Percentiles rank a stretch among this genome's conserved stretches.
phyloP scores from a whole-genome alignment of 1,140 invertebrate genomes.

The Drosophila mayri region DNA sequence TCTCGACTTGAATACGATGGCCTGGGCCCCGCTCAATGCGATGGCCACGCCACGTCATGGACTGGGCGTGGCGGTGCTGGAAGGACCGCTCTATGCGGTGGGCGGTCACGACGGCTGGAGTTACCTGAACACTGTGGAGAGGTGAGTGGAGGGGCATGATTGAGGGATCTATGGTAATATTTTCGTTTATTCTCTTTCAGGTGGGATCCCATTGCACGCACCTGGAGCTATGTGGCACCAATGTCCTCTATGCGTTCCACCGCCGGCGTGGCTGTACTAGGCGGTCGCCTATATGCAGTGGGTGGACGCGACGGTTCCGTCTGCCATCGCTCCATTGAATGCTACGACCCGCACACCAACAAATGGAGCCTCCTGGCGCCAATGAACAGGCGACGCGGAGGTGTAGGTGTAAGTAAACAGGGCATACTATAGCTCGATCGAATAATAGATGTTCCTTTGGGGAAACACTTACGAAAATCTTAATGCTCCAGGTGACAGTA shows the following conservation, averaged over 20 bases:
- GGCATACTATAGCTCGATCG: not conserved
- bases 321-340: conserved; percentile 96
- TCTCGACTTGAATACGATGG: conserved; percentile 91
- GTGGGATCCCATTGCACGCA: conserved; percentile 94
- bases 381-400: conserved; percentile 95
- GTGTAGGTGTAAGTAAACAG: conserved; percentile 89
- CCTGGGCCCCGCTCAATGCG: conserved; percentile 92
- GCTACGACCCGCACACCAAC: conserved; percentile 96
- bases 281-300: conserved; percentile 94
- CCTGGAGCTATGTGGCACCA: conserved; percentile 95
- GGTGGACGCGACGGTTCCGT: conserved; percentile 96
- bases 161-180: not conserved
- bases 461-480: not conserved
- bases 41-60: conserved; percentile 97
- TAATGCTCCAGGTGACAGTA: conserved; percentile 88
- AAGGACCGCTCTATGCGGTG: conserved; percentile 96
- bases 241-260: conserved; percentile 95
- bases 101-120: conserved; percentile 98
- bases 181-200: conserved; percentile 68
- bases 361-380: conserved; percentile 95
- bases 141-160: conserved; percentile 84
- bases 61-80: conserved; percentile 94
- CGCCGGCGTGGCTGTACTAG: conserved; percentile 94
- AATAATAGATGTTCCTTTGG: not conserved
- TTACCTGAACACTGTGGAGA: conserved; percentile 96